phyloP scores from a whole-genome alignment of 2,113 vertebrate genomes.

The Rhizomys pruinosus region DNA sequence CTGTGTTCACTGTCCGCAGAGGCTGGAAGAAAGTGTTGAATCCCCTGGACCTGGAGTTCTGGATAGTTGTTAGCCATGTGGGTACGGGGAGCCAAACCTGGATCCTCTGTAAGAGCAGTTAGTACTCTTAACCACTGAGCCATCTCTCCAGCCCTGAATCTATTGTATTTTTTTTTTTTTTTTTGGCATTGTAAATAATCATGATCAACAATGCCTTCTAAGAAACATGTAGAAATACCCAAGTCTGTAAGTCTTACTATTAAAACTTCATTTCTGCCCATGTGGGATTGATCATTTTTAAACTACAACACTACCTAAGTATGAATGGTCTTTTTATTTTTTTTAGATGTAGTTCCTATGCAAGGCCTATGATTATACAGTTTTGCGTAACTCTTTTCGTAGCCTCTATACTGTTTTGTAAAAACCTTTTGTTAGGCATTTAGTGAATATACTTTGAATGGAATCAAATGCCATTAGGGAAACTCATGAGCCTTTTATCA shows the following conservation, averaged over 20 bases:
- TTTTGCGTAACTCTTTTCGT: slow-evolving; percentile 12
- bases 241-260: neutral
- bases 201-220: slow-evolving; percentile 24
- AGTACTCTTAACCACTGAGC: too few species aligned
- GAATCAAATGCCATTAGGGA: slow-evolving; percentile 42
- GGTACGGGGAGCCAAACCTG: too few species aligned
- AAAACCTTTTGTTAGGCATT: slow-evolving; percentile 31
- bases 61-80: too few species aligned
- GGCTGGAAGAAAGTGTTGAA: too few species aligned
- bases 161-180: neutral
- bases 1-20: too few species aligned
- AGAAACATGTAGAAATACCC: neutral
- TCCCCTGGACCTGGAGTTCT: too few species aligned
- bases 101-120: too few species aligned
- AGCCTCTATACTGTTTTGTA: slow-evolving; percentile 16
- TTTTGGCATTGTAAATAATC: slow-evolving; percentile 35
- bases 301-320: neutral
- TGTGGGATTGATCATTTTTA: neutral
- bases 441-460: slow-evolving; percentile 59
- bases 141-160: too few species aligned
- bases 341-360: slow-evolving; percentile 40
- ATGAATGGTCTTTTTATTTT: neutral
- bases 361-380: neutral
- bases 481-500: slow-evolving; percentile 31
- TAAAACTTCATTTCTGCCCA: slow-evolving; percentile 17